Evolutionary conservation across 2,113 vertebrate species (phyloP), one percentile per base, ranked within the genome.

Genomic region (Lepidiolamprologus cunningtoni): DNA sequence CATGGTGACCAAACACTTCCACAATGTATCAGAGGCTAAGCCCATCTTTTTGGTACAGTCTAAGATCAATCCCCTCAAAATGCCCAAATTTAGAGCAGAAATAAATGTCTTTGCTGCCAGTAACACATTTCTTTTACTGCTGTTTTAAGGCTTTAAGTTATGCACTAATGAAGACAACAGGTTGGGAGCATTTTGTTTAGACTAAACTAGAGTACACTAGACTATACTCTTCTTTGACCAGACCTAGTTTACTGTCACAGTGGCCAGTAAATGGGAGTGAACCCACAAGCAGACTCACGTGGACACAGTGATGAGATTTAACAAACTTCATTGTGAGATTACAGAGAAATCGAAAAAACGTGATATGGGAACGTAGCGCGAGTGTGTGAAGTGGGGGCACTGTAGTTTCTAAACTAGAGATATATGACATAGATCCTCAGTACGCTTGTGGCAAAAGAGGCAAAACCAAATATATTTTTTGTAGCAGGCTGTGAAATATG

Each of bases 251-350:
- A n/a, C 61, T n/a, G 61, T 66, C 17, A 66, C 61, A n/a, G 17
- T 66, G 61, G 9, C 31, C 61, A 66, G 10, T 66, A 66, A 35
- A 33, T 66, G 9, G 61, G 17, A 35, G 31, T 35, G 10, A 10
- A 66, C 6, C 61, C 61, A 66, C 9, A 66, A 66, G 10, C 6
- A 66, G 1, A 66, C 61, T 66, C 61, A 66, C 1, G 61, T n/a
- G 61, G 1, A 66, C 31, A 35, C 61, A 35, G 61, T 3, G 28
- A 66, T 35, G 0, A 66, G 17, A 63, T 66, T 66, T 66, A 66
- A 66, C 61, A 35, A 66, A 66, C 61, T 35, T 35, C 1, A 66
- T 66, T 0, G 10, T 37, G 0, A 63, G 28, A 63, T 7, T n/a
- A 63, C 4, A 66, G 17, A 66, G 6, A 66, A 66, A 66, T 35